Percentiles rank a stretch among this genome's conserved stretches.
Evolutionary conservation across 2,888 invertebrate species (phyloP).

Genomic region (Pyrocoelia pectoralis): DNA sequence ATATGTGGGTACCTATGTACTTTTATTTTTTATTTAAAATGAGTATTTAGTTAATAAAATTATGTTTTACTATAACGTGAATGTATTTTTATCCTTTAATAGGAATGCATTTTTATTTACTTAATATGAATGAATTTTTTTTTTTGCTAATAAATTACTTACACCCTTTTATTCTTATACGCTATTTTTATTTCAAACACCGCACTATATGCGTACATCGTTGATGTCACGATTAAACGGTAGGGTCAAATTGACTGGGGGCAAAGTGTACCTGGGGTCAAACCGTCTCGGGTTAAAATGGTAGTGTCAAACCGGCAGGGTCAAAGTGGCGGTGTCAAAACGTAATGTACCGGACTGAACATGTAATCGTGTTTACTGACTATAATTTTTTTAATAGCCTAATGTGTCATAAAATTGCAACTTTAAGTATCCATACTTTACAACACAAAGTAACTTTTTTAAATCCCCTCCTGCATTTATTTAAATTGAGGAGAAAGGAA

Average conservation of each 20-base stretch:
- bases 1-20: not conserved
- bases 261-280: conserved; percentile 4
- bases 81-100: not conserved
- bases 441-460: no score
- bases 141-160: not conserved
- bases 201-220: not conserved
- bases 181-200: not conserved
- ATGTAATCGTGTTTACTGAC: no score
- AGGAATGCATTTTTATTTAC: no score
- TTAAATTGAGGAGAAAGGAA: no score
- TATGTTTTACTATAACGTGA: not conserved
- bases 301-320: conserved; percentile 4
- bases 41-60: not conserved
- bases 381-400: no score
- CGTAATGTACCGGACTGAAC: conserved; percentile 12
- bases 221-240: not conserved
- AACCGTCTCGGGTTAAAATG: conserved; percentile 6
- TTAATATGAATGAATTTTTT: no score
- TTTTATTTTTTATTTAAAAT: not conserved
- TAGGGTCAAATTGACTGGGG: conserved; percentile 13
- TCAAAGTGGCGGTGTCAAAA: conserved; percentile 1
- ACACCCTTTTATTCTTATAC: not conserved
- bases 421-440: no score
- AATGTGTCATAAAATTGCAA: no score
- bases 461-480: no score